phyloP scores from a whole-genome alignment of 1,140 invertebrate genomes.

The Nilaparvata lugens region DNA sequence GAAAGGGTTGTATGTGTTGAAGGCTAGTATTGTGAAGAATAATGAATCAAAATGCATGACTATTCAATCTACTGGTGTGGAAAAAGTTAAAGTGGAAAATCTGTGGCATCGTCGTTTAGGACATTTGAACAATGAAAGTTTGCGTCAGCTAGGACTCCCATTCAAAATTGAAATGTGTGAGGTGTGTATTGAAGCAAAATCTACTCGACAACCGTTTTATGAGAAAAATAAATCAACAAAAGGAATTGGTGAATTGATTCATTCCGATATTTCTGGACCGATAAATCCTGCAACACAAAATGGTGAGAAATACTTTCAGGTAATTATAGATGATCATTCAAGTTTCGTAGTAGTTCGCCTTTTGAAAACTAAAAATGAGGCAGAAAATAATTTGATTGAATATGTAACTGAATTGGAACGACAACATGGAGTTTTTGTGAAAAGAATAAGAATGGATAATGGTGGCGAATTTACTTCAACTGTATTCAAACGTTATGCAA shows the following conservation, averaged over 20 bases:
- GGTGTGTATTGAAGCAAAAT: constrained; percentile 5
- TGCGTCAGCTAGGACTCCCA: background rate
- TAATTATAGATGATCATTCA: constrained; percentile 9
- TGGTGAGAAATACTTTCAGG: constrained; percentile 12
- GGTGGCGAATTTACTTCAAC: constrained; percentile 15
- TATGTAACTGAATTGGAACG: constrained; percentile 6
- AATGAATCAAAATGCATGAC: background rate
- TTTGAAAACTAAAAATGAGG: constrained; percentile 14
- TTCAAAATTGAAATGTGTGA: background rate
- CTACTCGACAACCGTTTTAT: constrained; percentile 3
- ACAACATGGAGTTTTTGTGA: constrained; percentile 1
- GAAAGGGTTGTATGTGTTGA: background rate
- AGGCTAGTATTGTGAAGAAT: background rate
- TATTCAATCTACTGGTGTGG: background rate
- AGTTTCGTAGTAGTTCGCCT: constrained; percentile 4
- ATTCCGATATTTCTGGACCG: constrained; percentile 11
- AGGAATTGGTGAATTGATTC: constrained; percentile 11
- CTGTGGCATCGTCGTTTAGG: constrained; percentile 8
- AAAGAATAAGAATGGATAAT: constrained; percentile 14
- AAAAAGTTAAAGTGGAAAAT: too few species aligned
- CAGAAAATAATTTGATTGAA: constrained; percentile 1
- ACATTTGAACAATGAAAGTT: constrained; percentile 8
- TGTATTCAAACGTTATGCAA: constrained; percentile 22
- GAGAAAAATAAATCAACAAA: constrained; percentile 4
- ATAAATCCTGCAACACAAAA: background rate